Evolutionary conservation across 2,888 invertebrate genomes (phyloP), one percentile per base, ranked within the genome.

Genomic region (Xylota segnis): DNA sequence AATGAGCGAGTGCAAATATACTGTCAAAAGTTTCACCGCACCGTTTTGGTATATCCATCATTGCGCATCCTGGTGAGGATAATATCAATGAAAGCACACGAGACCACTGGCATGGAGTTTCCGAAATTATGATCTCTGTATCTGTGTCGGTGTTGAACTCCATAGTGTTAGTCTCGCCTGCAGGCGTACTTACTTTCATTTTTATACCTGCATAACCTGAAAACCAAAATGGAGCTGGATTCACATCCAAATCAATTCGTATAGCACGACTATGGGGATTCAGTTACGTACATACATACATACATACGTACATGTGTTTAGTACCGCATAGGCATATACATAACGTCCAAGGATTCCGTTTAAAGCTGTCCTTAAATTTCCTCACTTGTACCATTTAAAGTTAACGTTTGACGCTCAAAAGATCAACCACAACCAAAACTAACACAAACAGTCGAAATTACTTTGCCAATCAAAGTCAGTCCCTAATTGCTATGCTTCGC

Each of bases 31-130:
- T 54, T 54, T 40, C 37, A 37, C 29, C 40, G 27, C 29, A 52
- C 5, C 1, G 27, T 47, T 45, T 47, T 37, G 37, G 14, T 47
- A 16, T 56, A 23, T n/a, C 27, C 23, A 47, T 37, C 65, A 14
- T 23, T 32, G n/a, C 4, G 12, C 14, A 29, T 54, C 27, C 40
- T 16, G 40, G n/a, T n/a, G 14, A 12, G 58, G n/a, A 59, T 66
- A 66, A 37, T 66, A 9, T 52, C 37, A 52, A 66, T 40, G 37
- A 37, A 52, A 52, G 37, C 52, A 52, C 37, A 66, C 52, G 29
- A 7, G 32, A 63, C 34, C 12, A 14, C 32, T 47, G 32, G 9
- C 18, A 14, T 63, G 63, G 18, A 32, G 32, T 32, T 63, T 63
- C 47, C 5, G 32, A 47, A 68, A 68, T 68, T 40, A 54, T 52